Base-by-base conservation (phyloP, 2,797 vertebrate species). In the Simalia tracyae region DNA sequence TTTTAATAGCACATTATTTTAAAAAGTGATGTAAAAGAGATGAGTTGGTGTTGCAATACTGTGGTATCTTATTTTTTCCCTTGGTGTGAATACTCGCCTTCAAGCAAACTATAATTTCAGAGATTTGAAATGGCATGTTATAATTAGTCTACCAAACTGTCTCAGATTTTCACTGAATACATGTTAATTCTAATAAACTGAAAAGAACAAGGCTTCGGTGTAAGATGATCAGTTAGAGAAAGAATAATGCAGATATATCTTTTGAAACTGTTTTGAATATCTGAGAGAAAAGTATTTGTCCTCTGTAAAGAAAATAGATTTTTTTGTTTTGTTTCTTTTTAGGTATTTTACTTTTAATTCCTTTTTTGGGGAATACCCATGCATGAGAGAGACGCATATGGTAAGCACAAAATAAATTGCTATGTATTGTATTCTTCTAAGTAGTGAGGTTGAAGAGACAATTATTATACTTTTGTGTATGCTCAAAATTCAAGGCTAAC, bases 101-200 rank as follows among this genome's bases (percentile, higher is more conserved):
- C 90, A 81, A 93, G 93, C 88, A 93, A 92, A 64, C 0, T 0
- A 76, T 54, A 15, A 57, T 91, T 94, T 66, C 91, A 59, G 89
- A 92, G 90, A 91, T 84, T 94, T 31, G 36, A 94, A 93, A 76
- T 93, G 94, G 72, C 91, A 91, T 42, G 85, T 87, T 93, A 56
- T 92, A 95, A 94, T 92, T 87, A 92, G 89, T 93, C 94, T 89
- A 93, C 93, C 90, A 91, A 86, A 93, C 90, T 91, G 90, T 95
- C 87, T 92, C 85, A 87, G 81, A 91, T 92, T 94, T 88, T 28
- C 87, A 61, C 93, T 92, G 57, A 91, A 96, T 96, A 87, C 72
- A 59, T 84, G 92, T 92, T 95, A 89, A 92, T 95, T 95, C 90
- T 91, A 92, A 87, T 92, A 92, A 86, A 64, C 6, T 0, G 9